phyloP scores from a whole-genome alignment of 2,888 invertebrate species.

The Cephus rjabovi region DNA sequence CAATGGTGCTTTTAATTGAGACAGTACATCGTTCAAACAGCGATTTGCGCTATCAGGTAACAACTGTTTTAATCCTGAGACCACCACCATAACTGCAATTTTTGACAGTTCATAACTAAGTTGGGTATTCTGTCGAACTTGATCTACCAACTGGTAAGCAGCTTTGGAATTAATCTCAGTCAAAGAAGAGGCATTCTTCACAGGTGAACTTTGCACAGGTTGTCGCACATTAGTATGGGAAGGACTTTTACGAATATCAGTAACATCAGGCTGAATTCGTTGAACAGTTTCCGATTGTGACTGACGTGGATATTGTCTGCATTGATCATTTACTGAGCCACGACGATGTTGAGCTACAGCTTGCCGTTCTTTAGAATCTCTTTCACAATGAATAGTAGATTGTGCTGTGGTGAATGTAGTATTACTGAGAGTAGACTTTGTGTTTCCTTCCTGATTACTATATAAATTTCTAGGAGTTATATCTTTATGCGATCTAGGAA shows the following conservation, averaged over 20 bases:
- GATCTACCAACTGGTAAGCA: slow-evolving; percentile 83
- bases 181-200: slow-evolving; percentile 49
- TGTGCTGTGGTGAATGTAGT: slow-evolving; percentile 45
- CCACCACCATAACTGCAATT: slow-evolving; percentile 84
- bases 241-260: slow-evolving; percentile 42
- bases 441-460: slow-evolving; percentile 39
- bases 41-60: slow-evolving; percentile 73
- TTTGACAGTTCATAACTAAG: slow-evolving; percentile 89
- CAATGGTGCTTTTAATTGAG: slow-evolving; percentile 73
- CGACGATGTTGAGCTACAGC: slow-evolving; percentile 20
- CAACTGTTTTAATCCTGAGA: slow-evolving; percentile 71
- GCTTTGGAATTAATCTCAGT: slow-evolving; percentile 64
- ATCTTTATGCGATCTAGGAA: slow-evolving; percentile 41
- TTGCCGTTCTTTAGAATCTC: slow-evolving; percentile 21
- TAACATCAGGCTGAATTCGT: slow-evolving; percentile 7
- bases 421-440: slow-evolving; percentile 39
- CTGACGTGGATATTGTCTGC: slow-evolving; percentile 45
- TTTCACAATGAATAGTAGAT: slow-evolving; percentile 26
- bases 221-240: slow-evolving; percentile 47
- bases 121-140: slow-evolving; percentile 85
- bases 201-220: slow-evolving; percentile 47
- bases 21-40: slow-evolving; percentile 70
- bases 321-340: slow-evolving; percentile 35
- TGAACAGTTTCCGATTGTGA: slow-evolving; percentile 47
- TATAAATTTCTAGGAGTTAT: slow-evolving; percentile 28